These are phyloP conservation scores for Engystomops pustulosus DNA, from an alignment of 2,113 vertebrate genomes.

Conservation along the genomic window DNA sequence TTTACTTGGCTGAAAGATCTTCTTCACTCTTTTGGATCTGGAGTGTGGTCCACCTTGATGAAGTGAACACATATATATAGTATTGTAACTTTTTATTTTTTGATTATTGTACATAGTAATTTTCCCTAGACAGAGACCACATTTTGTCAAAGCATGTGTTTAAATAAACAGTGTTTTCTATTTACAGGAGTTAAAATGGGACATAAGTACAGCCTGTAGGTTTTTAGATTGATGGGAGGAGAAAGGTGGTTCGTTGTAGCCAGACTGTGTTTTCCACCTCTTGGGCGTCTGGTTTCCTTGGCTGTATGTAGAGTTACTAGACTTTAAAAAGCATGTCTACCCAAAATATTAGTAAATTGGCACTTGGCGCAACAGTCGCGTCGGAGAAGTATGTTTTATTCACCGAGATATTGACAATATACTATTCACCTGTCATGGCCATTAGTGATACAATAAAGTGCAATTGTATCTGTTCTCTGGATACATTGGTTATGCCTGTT, in stretches of 20 bases:
- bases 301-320: not conserved
- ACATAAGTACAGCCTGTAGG: conserved; percentile 46
- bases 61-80: conserved; percentile 4
- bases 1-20: not conserved
- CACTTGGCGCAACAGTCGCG: not conserved
- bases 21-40: not conserved
- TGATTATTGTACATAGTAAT: conserved; percentile 69
- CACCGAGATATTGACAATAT: not conserved
- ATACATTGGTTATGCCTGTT: too few species aligned
- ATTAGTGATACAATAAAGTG: too few species aligned
- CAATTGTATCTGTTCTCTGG: not conserved
- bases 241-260: conserved; percentile 32
- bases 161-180: conserved; percentile 54
- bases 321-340: not conserved
- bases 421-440: too few species aligned
- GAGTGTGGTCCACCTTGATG: not conserved
- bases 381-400: not conserved
- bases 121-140: conserved; percentile 67
- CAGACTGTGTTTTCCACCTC: conserved; percentile 56
- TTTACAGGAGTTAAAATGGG: conserved; percentile 53
- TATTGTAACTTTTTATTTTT: conserved; percentile 60
- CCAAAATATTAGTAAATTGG: not conserved
- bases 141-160: conserved; percentile 62
- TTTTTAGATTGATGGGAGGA: conserved; percentile 31
- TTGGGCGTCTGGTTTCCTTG: conserved; percentile 50